Base-by-base conservation (phyloP, 30 jellyfish, hydroid and myxozoan genomes). In the Catostylus mosaicus region DNA sequence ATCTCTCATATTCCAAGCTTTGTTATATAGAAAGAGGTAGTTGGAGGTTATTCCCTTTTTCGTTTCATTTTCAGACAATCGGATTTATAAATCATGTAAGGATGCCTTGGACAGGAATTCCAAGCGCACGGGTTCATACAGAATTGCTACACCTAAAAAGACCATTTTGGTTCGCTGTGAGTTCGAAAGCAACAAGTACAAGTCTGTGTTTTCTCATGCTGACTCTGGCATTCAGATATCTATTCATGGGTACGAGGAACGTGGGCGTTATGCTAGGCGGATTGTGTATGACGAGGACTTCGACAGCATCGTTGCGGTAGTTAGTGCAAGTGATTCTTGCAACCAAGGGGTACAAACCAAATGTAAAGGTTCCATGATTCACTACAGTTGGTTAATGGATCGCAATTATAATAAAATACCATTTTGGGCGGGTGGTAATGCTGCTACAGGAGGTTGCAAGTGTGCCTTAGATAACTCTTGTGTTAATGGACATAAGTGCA, bases 71-170 rank as follows among this genome's bases (percentile, higher is more conserved):
- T 48, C 61, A 68, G 80, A 34, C 29, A 68, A 22, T 18, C 59
- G 65, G 37, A 23, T 68, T 7, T 68, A 68, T 36, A 20, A 18
- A 1, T 68, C 80, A 20, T 68, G 80, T 30, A 68, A 74, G 32
- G 74, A 74, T 48, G 85, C 75, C 26, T 24, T 74, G 40, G 73
- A 74, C 29, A 26, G n/a, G 22, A 74, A 74, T 24, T 33, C 62
- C 1, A 24, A 37, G 27, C 24, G 18, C 0, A n/a, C 60, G 4
- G 85, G 85, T 29, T 9, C 43, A 6, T 74, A 74, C 48, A 16
- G 26, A 33, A 74, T 74, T 16, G 14, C 61, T 27, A 54, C 85
- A 40, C 5, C 71, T 26, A 54, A 46, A 16, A 50, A 74, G n/a
- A 30, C 19, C 26, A 37, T 74, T n/a, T 5, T 20, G 33, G 85